Percentiles rank a stretch among this genome's conserved stretches.
phyloP scores from a whole-genome alignment of 2,888 invertebrate species.

The Drosophila robusta region DNA sequence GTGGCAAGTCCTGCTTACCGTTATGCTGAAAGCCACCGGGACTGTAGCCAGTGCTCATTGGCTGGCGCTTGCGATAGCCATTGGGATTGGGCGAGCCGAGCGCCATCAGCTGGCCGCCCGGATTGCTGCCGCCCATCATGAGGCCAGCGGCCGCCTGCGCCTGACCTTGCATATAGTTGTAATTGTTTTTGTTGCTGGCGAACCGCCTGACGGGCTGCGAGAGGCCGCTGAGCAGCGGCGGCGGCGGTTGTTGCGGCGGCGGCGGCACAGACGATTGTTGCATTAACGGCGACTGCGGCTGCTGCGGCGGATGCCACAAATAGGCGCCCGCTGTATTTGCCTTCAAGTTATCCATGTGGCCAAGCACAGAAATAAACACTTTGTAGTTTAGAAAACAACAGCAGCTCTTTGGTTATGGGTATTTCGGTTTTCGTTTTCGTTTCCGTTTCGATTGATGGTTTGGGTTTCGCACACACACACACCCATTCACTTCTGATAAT shows the following conservation, averaged over 20 bases:
- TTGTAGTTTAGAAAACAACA: not conserved
- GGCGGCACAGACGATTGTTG: slow-evolving; percentile 36
- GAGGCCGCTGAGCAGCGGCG: slow-evolving; percentile 16
- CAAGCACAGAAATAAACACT: not conserved
- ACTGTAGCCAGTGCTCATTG: slow-evolving; percentile 48
- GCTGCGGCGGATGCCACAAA: slow-evolving; percentile 53
- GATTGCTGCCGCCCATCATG: slow-evolving; percentile 32
- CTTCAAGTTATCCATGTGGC: slow-evolving; percentile 61
- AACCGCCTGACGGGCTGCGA: slow-evolving; percentile 55
- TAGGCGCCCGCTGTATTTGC: slow-evolving; percentile 53
- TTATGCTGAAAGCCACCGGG: slow-evolving; percentile 58
- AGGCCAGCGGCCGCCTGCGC: slow-evolving; percentile 21
- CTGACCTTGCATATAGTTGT: slow-evolving; percentile 48
- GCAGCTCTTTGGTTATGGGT: not conserved
- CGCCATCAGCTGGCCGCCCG: slow-evolving; percentile 37
- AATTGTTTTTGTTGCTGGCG: slow-evolving; percentile 64
- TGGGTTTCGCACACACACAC: not conserved
- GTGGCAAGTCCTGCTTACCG: slow-evolving; percentile 51
- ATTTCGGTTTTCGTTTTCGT: not conserved
- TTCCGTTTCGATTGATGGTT: not conserved
- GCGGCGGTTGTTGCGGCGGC: slow-evolving; percentile 36
- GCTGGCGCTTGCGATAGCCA: slow-evolving; percentile 61
- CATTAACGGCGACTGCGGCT: slow-evolving; percentile 22
- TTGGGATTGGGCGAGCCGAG: slow-evolving; percentile 43
- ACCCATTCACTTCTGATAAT: not conserved